Percentiles rank a stretch among this genome's conserved stretches.
phyloP scores from a whole-genome alignment of 2,113 vertebrate species.

The Spheniscus mendiculus region DNA sequence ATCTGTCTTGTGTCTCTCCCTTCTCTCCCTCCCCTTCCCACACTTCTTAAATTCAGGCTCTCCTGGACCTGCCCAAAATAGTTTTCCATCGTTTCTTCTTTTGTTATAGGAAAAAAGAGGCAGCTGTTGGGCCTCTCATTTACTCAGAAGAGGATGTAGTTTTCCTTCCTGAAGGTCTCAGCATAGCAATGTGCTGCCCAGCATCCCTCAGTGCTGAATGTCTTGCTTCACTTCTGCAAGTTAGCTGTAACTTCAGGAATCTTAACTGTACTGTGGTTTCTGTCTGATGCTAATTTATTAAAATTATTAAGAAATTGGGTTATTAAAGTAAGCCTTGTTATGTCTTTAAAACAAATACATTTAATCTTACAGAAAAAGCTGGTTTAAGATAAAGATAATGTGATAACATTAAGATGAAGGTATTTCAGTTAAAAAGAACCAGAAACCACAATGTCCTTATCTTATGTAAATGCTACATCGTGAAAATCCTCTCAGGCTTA shows the following conservation, averaged over 20 bases:
- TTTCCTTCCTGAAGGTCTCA: neutral
- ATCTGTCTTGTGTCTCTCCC: neutral
- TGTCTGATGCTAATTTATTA: neutral
- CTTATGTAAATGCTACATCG: slow-evolving; percentile 43
- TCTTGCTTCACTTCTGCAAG: neutral
- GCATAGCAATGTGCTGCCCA: neutral
- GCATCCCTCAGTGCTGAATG: neutral
- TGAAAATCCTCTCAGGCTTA: slow-evolving; percentile 67
- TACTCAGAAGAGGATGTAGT: neutral
- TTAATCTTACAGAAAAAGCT: neutral
- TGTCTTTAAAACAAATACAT: neutral
- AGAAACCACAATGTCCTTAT: slow-evolving; percentile 47
- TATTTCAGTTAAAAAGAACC: slow-evolving; percentile 53
- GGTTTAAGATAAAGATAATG: neutral
- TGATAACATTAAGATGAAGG: slow-evolving; percentile 38
- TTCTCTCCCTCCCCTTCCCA: neutral
- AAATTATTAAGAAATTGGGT: neutral
- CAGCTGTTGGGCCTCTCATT: neutral
- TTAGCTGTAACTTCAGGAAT: neutral
- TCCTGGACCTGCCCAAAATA: neutral
- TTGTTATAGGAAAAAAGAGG: neutral
- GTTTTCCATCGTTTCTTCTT: neutral
- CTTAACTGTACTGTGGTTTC: neutral
- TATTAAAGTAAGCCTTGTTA: neutral
- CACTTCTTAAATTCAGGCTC: neutral